Percentiles rank a stretch among this genome's conserved stretches.
These are phyloP conservation scores for Halyomorpha halys DNA, from an alignment of 1,140 invertebrate species.

Conservation along the genomic window DNA sequence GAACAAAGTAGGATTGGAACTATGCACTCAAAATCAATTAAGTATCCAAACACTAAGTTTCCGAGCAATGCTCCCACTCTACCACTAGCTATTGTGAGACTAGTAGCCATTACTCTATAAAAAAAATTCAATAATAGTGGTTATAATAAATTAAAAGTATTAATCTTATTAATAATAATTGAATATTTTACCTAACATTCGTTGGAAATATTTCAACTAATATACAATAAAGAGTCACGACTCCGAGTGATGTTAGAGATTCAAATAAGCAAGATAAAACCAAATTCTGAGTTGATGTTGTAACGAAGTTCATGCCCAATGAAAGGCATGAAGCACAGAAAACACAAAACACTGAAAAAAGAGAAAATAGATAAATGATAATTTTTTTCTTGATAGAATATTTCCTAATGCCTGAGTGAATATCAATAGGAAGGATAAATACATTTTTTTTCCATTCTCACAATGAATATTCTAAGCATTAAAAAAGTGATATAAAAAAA, in stretches of 20 bases:
- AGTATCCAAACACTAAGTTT: slow-evolving; percentile 56
- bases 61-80: slow-evolving; percentile 56
- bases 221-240: slow-evolving; percentile 61
- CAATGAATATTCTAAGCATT: no score
- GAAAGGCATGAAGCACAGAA: slow-evolving; percentile 60
- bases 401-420: no score
- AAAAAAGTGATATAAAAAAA: no score
- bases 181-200: slow-evolving; percentile 51
- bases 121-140: slow-evolving; percentile 14
- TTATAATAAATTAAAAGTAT: neutral
- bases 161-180: neutral
- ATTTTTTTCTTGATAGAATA: no score
- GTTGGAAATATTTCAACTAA: slow-evolving; percentile 67
- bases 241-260: slow-evolving; percentile 59
- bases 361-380: no score
- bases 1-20: slow-evolving; percentile 56
- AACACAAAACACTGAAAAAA: slow-evolving; percentile 54
- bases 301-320: slow-evolving; percentile 62
- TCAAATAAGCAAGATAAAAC: slow-evolving; percentile 63
- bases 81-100: slow-evolving; percentile 58
- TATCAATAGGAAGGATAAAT: no score
- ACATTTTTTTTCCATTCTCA: no score
- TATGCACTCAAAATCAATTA: slow-evolving; percentile 61
- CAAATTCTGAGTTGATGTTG: slow-evolving; percentile 55
- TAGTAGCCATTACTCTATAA: slow-evolving; percentile 62